A percentile compares a stretch with the other conserved stretches of the same genome.
Conservation (phyloP, 2,797 vertebrate species). For the Darevskia nairensis region DNA sequence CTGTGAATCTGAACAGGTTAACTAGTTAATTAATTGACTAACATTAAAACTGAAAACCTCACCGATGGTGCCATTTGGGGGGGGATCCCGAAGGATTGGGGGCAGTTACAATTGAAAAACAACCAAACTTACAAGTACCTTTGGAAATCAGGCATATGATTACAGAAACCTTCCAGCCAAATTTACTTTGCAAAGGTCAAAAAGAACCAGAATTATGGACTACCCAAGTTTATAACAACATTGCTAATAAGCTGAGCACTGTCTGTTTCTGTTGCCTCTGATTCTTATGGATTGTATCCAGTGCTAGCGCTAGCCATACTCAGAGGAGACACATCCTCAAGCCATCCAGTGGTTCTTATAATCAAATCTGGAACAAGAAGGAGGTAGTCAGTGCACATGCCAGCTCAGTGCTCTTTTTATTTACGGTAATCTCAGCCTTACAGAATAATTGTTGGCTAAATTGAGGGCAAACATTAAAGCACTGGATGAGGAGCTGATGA, state of each 20-base stretch:
- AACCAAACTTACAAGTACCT: not conserved
- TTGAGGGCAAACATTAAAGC: not conserved
- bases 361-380: not conserved
- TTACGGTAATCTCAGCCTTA: not conserved
- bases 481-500: not conserved
- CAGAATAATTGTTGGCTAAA: not conserved
- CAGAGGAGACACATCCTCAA: too few relatives aligned
- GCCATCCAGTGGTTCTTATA: not conserved
- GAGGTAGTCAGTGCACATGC: not conserved
- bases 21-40: not conserved
- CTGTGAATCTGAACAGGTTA: not conserved
- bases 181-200: not conserved
- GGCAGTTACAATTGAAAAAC: not conserved
- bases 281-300: too few relatives aligned
- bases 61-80: not conserved
- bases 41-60: not conserved
- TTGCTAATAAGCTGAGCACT: not conserved
- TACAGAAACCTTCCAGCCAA: not conserved
- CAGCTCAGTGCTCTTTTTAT: not conserved
- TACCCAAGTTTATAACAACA: too few relatives aligned
- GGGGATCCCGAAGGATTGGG: not conserved
- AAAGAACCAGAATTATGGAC: not conserved
- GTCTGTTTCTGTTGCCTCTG: not conserved
- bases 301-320: too few relatives aligned
- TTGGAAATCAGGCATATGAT: not conserved